A percentile compares a stretch with the other conserved stretches of the same genome.
Evolutionary conservation across 1,140 invertebrate genomes (phyloP).

Genomic region (Zophobas atratus): DNA sequence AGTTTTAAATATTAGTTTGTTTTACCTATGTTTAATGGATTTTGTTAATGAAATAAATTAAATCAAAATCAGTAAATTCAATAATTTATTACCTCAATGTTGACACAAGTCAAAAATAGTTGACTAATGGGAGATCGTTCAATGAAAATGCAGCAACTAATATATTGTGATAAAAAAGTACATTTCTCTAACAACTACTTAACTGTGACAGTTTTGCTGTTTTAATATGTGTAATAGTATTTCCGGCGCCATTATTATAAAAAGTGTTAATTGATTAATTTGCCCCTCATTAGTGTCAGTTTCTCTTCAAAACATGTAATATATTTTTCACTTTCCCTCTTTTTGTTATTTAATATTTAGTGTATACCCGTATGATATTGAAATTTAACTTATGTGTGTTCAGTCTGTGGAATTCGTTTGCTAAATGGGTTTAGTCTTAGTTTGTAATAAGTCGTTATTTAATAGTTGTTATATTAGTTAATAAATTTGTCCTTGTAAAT

Average conservation of each 20-base stretch:
- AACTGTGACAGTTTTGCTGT: slow-evolving; percentile 26
- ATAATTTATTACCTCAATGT: slow-evolving; percentile 31
- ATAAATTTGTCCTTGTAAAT: slow-evolving; percentile 39
- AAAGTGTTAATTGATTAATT: slow-evolving; percentile 39
- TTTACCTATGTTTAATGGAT: slow-evolving; percentile 24
- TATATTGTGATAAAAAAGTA: slow-evolving; percentile 51
- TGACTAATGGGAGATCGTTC: background rate
- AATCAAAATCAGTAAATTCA: slow-evolving; percentile 29
- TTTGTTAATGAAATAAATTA: slow-evolving; percentile 31
- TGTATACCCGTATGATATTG: slow-evolving; percentile 15
- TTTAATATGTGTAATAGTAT: slow-evolving; percentile 37
- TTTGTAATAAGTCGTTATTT: slow-evolving; percentile 19
- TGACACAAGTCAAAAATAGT: slow-evolving; percentile 17
- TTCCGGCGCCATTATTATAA: slow-evolving; percentile 18
- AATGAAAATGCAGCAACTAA: slow-evolving; percentile 43
- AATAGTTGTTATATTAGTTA: slow-evolving; percentile 39
- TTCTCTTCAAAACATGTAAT: slow-evolving; percentile 13
- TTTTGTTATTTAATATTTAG: slow-evolving; percentile 44
- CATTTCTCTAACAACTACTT: slow-evolving; percentile 44
- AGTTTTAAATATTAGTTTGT: slow-evolving; percentile 14
- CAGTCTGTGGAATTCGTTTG: slow-evolving; percentile 26
- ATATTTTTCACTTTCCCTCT: slow-evolving; percentile 32
- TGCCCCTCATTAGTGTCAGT: background rate
- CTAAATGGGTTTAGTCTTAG: slow-evolving; percentile 26
- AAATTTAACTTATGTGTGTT: slow-evolving; percentile 38